Percentiles rank a stretch among this genome's conserved stretches.
Evolutionary conservation across 2,888 invertebrate species (phyloP).

Genomic region (Epistrophe grossulariae): DNA sequence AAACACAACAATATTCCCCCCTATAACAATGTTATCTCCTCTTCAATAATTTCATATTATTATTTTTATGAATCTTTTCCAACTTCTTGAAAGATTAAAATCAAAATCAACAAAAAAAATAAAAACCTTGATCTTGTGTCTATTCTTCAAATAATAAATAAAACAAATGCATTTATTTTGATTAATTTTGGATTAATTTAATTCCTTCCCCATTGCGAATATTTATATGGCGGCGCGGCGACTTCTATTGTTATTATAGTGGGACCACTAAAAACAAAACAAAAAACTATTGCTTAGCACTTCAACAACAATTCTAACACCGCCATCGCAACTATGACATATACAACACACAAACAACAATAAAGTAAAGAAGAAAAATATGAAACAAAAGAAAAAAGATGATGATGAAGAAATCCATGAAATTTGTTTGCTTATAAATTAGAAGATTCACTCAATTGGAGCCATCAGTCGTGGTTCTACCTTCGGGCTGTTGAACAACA

Average conservation of each 20-base stretch:
- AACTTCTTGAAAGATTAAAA: conserved; percentile 19
- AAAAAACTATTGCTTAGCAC: conserved; percentile 40
- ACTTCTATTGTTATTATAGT: conserved; percentile 40
- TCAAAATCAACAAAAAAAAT: conserved; percentile 7
- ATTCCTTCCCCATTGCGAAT: conserved; percentile 17
- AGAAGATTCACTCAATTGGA: conserved; percentile 60
- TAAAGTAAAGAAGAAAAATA: conserved; percentile 15
- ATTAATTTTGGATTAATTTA: conserved; percentile 60
- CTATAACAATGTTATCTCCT: conserved; percentile 56
- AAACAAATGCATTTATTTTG: conserved; percentile 40
- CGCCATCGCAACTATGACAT: conserved; percentile 23
- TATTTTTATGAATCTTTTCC: conserved; percentile 57
- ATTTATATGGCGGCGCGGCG: background rate
- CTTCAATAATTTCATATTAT: conserved; percentile 28
- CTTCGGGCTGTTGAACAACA: conserved; percentile 60
- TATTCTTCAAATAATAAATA: background rate
- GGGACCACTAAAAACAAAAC: conserved; percentile 20
- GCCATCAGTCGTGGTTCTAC: conserved; percentile 71
- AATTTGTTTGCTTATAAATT: conserved; percentile 64
- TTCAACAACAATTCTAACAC: conserved; percentile 33
- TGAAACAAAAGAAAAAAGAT: background rate
- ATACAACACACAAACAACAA: background rate
- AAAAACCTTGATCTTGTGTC: conserved; percentile 65
- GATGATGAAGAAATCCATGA: conserved; percentile 58
- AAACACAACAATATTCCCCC: conserved; percentile 39